Base-by-base conservation (phyloP, 2,797 vertebrate species). In the Crypturellus tataupa region DNA sequence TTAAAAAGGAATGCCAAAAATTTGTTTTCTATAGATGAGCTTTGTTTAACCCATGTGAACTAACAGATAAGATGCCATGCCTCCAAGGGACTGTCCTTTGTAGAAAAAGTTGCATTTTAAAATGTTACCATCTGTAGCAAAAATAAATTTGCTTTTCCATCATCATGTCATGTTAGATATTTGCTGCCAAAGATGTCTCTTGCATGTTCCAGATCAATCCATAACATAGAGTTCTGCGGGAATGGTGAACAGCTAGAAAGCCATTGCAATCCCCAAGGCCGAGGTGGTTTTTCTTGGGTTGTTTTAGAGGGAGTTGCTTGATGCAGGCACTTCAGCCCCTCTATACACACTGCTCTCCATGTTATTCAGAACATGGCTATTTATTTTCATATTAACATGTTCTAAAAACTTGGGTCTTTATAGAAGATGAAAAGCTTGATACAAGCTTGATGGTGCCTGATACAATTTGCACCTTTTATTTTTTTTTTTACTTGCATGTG, bases 41-140 rank as follows among this genome's bases (percentile, higher is more conserved):
- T 89, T 90, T 71, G 69, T 82, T 93, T 93, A 92, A 89, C 49
- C 58, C n/a, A 3, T 40, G 27, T 91, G 89, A 90, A 80, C 82
- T 83, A 59, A 29, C 0, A 4, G 76, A 37, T 76, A 80, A 91
- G 85, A 92, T 93, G 80, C 92, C 81, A n/a, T n/a, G 17, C n/a
- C 95, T 92, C 84, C 40, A 40, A 90, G 80, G 83, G 55, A 78
- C 75, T 82, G 68, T 86, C 67, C 85, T 95, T 96, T 95, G 68
- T 73, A 80, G 81, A 87, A 96, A 96, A 96, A 80, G 85, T 95
- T 93, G 49, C 64, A 44, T 93, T 95, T 95, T 87, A 78, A 95
- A 96, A 87, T 80, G 79, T 77, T 92, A 83, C 88, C 87, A 90
- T 95, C 92, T 85, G 84, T 78, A 90, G 65, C 79, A 85, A 94